Conservation (phyloP, 1,140 invertebrate genomes). For the Drosophila teissieri region DNA sequence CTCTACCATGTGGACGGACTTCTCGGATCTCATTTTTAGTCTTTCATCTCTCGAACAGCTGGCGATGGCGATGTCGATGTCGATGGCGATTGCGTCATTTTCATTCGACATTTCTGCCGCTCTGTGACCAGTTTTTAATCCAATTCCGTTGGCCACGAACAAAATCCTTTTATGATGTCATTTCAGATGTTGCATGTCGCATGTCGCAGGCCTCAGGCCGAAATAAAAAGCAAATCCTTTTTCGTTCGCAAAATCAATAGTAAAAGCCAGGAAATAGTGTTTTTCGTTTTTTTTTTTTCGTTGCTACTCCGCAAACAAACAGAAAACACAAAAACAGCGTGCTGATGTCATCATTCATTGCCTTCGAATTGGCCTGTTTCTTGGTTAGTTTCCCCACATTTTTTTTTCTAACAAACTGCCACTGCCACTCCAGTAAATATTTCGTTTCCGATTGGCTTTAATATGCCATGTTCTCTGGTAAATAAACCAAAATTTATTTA, state of each 20-base stretch:
- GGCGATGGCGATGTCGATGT: constrained; percentile 5
- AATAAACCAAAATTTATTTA: background rate
- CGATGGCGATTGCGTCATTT: constrained; percentile 43
- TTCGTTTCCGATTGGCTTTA: constrained; percentile 4
- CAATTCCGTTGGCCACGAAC: constrained; percentile 29
- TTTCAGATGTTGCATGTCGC: constrained; percentile 35
- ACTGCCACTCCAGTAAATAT: background rate
- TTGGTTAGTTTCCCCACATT: background rate
- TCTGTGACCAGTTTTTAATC: constrained; percentile 35
- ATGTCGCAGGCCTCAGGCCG: constrained; percentile 8
- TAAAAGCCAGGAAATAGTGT: constrained; percentile 19
- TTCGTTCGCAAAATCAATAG: constrained; percentile 31
- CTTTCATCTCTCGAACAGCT: constrained; percentile 43
- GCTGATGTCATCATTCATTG: constrained; percentile 43
- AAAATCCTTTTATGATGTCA: constrained; percentile 49
- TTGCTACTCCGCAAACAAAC: constrained; percentile 21
- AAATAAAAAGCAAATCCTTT: constrained; percentile 10
- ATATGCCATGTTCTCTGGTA: background rate
- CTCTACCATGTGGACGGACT: constrained; percentile 46
- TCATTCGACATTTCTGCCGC: constrained; percentile 2
- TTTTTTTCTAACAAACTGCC: background rate
- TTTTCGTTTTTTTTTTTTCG: background rate
- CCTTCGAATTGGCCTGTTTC: constrained; percentile 14
- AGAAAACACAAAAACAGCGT: constrained; percentile 4
- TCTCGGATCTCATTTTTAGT: constrained; percentile 49